phyloP scores from a whole-genome alignment of 2,888 invertebrate genomes.

The Siphonodentalium dalli region DNA sequence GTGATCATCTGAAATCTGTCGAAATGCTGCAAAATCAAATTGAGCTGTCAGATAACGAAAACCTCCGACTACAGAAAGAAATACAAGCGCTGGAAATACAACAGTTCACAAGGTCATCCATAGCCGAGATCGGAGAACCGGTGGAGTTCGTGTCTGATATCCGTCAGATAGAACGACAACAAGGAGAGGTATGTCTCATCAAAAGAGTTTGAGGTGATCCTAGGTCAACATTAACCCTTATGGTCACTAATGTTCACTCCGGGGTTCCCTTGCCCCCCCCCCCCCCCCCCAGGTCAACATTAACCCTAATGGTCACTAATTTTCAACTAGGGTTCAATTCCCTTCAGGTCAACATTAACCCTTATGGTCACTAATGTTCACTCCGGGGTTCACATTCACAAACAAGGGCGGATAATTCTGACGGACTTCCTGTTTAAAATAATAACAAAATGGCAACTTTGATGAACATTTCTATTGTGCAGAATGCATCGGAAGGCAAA shows the following conservation, averaged over 20 bases:
- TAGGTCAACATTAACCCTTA: not conserved
- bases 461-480: too few relatives aligned
- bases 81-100: too few relatives aligned
- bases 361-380: too few relatives aligned
- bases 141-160: slow-evolving; percentile 42
- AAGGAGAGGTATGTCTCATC: slow-evolving; percentile 50
- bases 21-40: slow-evolving; percentile 65
- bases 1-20: slow-evolving; percentile 60
- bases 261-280: too few relatives aligned
- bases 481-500: too few relatives aligned
- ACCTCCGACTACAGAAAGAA: slow-evolving; percentile 56
- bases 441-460: too few relatives aligned
- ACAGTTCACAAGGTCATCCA: slow-evolving; percentile 28
- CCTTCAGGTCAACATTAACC: not conserved
- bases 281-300: too few relatives aligned
- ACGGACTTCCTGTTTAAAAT: too few relatives aligned
- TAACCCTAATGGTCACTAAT: too few relatives aligned
- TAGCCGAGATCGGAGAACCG: slow-evolving; percentile 33
- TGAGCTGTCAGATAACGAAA: slow-evolving; percentile 62
- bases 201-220: not conserved
- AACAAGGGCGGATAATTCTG: too few relatives aligned
- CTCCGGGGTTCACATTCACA: too few relatives aligned
- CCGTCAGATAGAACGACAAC: slow-evolving; percentile 51
- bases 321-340: not conserved
- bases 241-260: too few relatives aligned